phyloP scores from a whole-genome alignment of 2,797 vertebrate genomes.

The Tinamus major region DNA sequence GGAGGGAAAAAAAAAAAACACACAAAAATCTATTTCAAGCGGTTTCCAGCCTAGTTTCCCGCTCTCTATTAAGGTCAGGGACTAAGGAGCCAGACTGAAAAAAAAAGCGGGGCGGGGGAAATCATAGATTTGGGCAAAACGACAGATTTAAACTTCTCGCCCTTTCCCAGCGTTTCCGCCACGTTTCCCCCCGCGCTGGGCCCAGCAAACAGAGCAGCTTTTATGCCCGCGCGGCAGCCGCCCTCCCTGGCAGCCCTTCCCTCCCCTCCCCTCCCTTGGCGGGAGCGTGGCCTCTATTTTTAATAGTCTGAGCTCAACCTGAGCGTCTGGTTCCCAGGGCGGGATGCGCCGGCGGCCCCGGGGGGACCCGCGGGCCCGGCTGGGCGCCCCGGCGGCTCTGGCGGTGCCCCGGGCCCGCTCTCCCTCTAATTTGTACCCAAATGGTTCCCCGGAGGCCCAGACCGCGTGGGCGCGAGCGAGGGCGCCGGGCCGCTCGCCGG shows the following conservation, averaged over 20 bases:
- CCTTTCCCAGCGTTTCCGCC: not conserved
- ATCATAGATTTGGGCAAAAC: not conserved
- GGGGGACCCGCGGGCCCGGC: not conserved
- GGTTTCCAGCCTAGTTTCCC: not conserved
- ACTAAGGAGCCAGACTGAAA: not conserved
- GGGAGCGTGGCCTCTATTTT: constrained; percentile 17
- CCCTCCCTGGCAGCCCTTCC: not conserved
- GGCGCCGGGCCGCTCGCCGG: too few relatives aligned
- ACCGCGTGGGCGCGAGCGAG: not conserved
- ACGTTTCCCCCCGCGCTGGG: not conserved
- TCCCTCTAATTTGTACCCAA: constrained; percentile 50
- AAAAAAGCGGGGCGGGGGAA: not conserved
- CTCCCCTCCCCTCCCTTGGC: not conserved
- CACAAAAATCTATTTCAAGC: not conserved
- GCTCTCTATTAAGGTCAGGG: not conserved
- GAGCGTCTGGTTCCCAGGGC: constrained; percentile 10
- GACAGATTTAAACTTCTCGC: rapidly evolving
- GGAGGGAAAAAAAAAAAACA: too few relatives aligned
- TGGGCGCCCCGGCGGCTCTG: not conserved
- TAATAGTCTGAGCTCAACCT: constrained; percentile 2
- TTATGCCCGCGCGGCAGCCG: not conserved
- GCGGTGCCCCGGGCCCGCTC: not conserved
- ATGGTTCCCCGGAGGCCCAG: not conserved
- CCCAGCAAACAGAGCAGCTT: not conserved
- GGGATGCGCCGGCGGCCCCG: not conserved